Percentiles rank a stretch among this genome's conserved stretches.
These are phyloP conservation scores for Beris chalybata DNA, from an alignment of 2,888 invertebrate genomes.

Conservation along the genomic window DNA sequence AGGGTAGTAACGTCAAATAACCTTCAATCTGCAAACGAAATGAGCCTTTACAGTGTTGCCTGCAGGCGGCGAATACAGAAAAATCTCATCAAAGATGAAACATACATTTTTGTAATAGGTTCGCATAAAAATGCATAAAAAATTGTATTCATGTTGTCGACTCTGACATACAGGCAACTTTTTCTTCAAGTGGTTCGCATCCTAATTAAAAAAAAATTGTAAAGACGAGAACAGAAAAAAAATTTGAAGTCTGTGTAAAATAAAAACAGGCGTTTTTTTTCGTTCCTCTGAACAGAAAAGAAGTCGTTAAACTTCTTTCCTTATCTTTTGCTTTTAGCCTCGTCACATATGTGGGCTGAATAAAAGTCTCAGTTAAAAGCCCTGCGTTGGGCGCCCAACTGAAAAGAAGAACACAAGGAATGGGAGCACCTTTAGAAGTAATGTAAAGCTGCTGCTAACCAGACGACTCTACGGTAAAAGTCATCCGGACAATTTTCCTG, in stretches of 20 bases:
- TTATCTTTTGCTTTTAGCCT: conserved; percentile 8
- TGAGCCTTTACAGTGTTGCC: not conserved
- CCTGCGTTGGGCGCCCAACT: too few species aligned
- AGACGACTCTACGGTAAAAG: too few species aligned
- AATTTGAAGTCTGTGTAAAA: too few species aligned
- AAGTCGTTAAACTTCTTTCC: conserved; percentile 21
- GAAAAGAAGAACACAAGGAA: too few species aligned
- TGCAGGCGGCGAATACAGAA: not conserved
- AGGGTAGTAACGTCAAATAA: conserved; percentile 10
- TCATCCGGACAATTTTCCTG: too few species aligned
- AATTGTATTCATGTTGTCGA: not conserved
- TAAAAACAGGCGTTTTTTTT: too few species aligned
- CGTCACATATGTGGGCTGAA: conserved; percentile 3
- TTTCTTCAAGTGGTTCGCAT: conserved; percentile 17
- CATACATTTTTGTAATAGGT: not conserved
- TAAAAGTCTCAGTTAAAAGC: too few species aligned
- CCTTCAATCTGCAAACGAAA: conserved; percentile 8
- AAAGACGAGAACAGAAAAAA: not conserved
- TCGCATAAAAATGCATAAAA: conserved; percentile 13
- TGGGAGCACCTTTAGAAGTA: too few species aligned
- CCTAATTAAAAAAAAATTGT: conserved; percentile 17
- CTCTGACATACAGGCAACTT: not conserved
- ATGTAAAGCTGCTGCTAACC: too few species aligned
- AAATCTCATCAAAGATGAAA: not conserved
- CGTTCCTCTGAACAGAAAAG: not conserved